Percentiles rank a stretch among this genome's conserved stretches.
These are phyloP conservation scores for Pygmarrhopalites habei DNA, from an alignment of 1,140 invertebrate genomes.

Conservation along the genomic window DNA sequence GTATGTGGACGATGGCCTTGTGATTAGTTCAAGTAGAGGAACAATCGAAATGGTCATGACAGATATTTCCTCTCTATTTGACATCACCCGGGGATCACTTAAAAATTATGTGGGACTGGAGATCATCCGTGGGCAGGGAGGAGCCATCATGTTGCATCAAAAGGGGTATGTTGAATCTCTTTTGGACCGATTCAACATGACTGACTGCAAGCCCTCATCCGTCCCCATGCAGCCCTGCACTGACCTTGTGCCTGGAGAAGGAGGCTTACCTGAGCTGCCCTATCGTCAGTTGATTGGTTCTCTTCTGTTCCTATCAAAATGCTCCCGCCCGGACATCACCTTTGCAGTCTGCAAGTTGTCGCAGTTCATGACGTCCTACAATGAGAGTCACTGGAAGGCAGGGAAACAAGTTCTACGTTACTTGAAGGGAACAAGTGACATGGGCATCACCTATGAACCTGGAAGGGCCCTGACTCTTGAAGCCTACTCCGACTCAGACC, in stretches of 20 bases:
- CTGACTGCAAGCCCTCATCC: slow-evolving; percentile 9
- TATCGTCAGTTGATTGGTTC: slow-evolving; percentile 40
- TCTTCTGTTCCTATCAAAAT: slow-evolving; percentile 43
- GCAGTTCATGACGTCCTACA: slow-evolving; percentile 28
- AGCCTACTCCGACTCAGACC: slow-evolving; percentile 45
- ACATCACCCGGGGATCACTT: slow-evolving; percentile 28
- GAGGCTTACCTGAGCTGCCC: neutral
- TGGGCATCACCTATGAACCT: slow-evolving; percentile 25
- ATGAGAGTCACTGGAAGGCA: slow-evolving; percentile 31
- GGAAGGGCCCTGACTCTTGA: slow-evolving; percentile 17
- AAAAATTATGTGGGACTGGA: slow-evolving; percentile 33
- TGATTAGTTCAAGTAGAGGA: slow-evolving; percentile 28
- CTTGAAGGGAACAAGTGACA: slow-evolving; percentile 44
- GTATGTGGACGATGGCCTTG: slow-evolving; percentile 49
- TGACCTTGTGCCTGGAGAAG: slow-evolving; percentile 6
- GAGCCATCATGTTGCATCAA: slow-evolving; percentile 13
- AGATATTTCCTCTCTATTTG: slow-evolving; percentile 37
- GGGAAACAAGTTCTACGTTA: slow-evolving; percentile 37
- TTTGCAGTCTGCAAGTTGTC: slow-evolving; percentile 38
- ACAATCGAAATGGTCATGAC: slow-evolving; percentile 31
- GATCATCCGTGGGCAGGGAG: slow-evolving; percentile 8
- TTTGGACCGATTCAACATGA: slow-evolving; percentile 19
- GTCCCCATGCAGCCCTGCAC: slow-evolving; percentile 20
- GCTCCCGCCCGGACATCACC: slow-evolving; percentile 43
- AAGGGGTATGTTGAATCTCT: slow-evolving; percentile 1